Evolutionary conservation across 2,797 vertebrate species (phyloP), one percentile per base, ranked within the genome.

Genomic region (Leptoclinus maculatus): DNA sequence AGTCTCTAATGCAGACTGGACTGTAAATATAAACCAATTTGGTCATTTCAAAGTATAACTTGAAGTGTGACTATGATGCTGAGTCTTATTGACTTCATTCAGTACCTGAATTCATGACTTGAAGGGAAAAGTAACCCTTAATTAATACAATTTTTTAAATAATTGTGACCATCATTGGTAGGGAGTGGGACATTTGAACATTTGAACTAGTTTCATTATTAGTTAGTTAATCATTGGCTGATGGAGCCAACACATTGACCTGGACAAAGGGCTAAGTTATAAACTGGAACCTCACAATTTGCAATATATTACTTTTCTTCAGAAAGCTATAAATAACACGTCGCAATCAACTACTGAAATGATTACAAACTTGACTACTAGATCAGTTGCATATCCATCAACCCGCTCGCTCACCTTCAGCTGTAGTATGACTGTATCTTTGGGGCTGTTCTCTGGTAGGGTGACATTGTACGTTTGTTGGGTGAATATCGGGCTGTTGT

Each of bases 401-500:
- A 67, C 23, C 27, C 23, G 25, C 14, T 23, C 4, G 32, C 90
- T 94, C 66, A 98, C 98, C 94, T 96, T 95, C 80, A 99, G 82
- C 74, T 92, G 93, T 68, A 99, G 91, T 62, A 99, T 95, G 54
- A 95, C 88, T 0, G 95, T 97, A 32, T 96, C 94, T 7, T 94
- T 90, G 0, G 96, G 96, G 59, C 95, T 96, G 77, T 99, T 99
- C 91, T 99, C 98, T 2, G 98, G 96, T 14, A 99, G 93, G 0
- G 83, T 84, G 6, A 96, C 93, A 0, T 92, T 82, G 76, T 99
- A 99, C 0, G 95, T 95, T 32, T 96, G 69, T 27, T 98, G 97
- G 32, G 93, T 95, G 82, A 99, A 99, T 25, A 96, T 88, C 0
- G 98, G 98, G 72, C 97, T 98, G 84, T 99, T 99, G 92, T 99